Evolutionary conservation across 1,140 invertebrate genomes (phyloP), one percentile per base, ranked within the genome.

Genomic region (Adoxophyes honmai): DNA sequence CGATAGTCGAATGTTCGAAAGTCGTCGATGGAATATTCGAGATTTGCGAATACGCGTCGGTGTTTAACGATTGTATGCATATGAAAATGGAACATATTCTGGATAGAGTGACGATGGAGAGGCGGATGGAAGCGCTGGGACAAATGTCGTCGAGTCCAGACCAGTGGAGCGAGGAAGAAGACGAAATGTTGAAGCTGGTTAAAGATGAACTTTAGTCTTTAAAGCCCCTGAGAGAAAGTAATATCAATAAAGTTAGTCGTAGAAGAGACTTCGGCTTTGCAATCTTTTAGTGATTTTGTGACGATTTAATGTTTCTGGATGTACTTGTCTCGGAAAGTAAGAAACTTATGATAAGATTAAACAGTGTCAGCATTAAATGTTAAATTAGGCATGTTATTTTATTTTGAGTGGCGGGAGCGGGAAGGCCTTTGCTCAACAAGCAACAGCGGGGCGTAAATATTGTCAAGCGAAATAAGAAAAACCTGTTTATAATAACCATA

Each of bases 61-160:
- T 84, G 5, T 88, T 88, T 37, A 88, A 88, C 14, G 85, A 88
- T 55, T 88, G 85, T 48, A 88, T 88, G 85, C 81, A 88, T 71
- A 81, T 86, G 67, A 85, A 82, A 52, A 86, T 85, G 81, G 85
- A 86, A 34, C 83, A 88, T 70, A 75, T 88, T 14, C 33, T 88
- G 9, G 83, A 88, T 35, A 82, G 80, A 56, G 70, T 86, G 33
- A 88, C 74, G 0, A 79, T 86, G 79, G 83, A 88, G 4, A 68
- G 83, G 9, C 44, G 85, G 4, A 82, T 88, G 83, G 79, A 85
- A 34, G 80, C 81, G 0, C 56, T 88, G 10, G 81, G 81, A 1
- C 79, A 88, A 48, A 86, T 88, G 78, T 73, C 72, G 0, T 68
- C 70, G 0, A 56, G 81, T 33, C 72, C 77, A 7, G 81, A 86